phyloP scores from a whole-genome alignment of 2,888 invertebrate genomes.

The Gortyna flavago region DNA sequence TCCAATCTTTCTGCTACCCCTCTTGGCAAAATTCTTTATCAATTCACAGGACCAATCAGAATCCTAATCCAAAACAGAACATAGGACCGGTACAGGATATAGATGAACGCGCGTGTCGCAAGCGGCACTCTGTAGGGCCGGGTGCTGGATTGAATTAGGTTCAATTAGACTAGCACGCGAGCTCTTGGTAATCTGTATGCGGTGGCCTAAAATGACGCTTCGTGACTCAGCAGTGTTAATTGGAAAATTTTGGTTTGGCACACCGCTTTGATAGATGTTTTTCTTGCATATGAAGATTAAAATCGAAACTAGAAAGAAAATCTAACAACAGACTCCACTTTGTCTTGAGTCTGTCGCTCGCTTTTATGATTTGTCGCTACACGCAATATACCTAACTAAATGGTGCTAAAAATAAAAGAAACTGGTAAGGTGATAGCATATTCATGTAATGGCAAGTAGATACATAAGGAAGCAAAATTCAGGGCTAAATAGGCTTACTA shows the following conservation, averaged over 20 bases:
- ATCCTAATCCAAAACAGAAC: conserved; percentile 7
- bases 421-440: background rate
- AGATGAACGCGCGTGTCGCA: conserved; percentile 56
- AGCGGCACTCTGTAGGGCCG: conserved; percentile 60
- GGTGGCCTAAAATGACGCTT: conserved; percentile 56
- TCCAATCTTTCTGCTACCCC: background rate
- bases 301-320: background rate
- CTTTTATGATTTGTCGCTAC: background rate
- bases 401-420: conserved; percentile 1
- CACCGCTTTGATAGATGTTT: background rate
- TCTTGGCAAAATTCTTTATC: background rate
- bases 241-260: background rate
- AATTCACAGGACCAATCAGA: background rate
- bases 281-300: background rate
- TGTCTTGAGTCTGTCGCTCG: background rate
- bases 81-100: conserved; percentile 60
- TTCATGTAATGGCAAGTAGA: too few species aligned
- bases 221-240: background rate
- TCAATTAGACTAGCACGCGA: conserved; percentile 74
- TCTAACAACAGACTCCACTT: conserved; percentile 2
- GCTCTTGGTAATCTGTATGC: conserved; percentile 62
- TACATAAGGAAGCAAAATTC: background rate
- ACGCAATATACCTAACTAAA: background rate
- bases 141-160: conserved; percentile 70
- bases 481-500: background rate